These are phyloP conservation scores for Nysson spinosus DNA, from an alignment of 2,888 invertebrate genomes.

Conservation along the genomic window DNA sequence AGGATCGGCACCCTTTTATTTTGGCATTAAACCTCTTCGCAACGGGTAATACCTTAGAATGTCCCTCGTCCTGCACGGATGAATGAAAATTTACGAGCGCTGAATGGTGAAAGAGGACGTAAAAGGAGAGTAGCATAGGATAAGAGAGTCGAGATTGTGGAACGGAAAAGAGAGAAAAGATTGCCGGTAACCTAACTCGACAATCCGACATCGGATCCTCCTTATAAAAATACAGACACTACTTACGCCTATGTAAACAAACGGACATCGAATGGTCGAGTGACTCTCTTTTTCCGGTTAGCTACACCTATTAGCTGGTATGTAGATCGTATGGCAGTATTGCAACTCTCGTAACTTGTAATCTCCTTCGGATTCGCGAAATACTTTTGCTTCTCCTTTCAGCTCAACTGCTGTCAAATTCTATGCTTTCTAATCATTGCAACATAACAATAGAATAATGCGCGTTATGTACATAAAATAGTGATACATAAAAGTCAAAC, in stretches of 20 bases:
- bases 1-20: no score
- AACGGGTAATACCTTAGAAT: no score
- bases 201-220: conserved; percentile 60
- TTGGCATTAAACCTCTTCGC: no score
- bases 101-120: not conserved
- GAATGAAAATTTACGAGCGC: no score
- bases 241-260: conserved; percentile 56
- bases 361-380: not conserved
- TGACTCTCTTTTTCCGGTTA: conserved; percentile 56
- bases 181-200: conserved; percentile 57
- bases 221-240: conserved; percentile 51
- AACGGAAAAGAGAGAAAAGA: conserved; percentile 38
- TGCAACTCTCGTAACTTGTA: conserved; percentile 34
- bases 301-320: conserved; percentile 51
- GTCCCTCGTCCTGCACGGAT: no score
- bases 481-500: no score
- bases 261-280: conserved; percentile 54
- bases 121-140: conserved; percentile 11
- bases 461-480: no score
- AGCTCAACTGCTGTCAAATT: no score
- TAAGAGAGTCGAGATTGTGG: not conserved
- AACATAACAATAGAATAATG: no score
- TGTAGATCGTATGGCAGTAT: conserved; percentile 53
- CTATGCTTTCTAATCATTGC: no score
- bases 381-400: not conserved